phyloP scores from a whole-genome alignment of 1,140 invertebrate genomes.

The Drosophila sucinea region DNA sequence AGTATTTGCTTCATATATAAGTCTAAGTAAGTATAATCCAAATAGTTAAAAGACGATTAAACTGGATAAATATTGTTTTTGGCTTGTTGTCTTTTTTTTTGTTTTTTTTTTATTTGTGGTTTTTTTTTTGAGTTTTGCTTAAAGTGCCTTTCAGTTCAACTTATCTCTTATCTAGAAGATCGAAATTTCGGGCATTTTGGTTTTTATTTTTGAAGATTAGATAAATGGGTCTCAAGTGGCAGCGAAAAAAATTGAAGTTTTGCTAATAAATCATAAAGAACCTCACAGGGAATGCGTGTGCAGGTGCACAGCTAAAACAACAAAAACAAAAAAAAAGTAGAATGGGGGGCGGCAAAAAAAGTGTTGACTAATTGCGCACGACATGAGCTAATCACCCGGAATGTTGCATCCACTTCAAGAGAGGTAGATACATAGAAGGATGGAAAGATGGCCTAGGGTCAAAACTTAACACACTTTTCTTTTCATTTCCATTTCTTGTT shows the following conservation, averaged over 20 bases:
- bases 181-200: slow-evolving; percentile 6
- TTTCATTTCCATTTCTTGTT: slow-evolving; percentile 60
- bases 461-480: slow-evolving; percentile 78
- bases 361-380: slow-evolving; percentile 11
- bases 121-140: background rate
- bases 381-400: slow-evolving; percentile 50
- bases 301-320: slow-evolving; percentile 11
- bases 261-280: slow-evolving; percentile 18
- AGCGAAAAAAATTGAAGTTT: slow-evolving; percentile 17
- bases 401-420: slow-evolving; percentile 29
- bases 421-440: slow-evolving; percentile 12
- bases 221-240: slow-evolving; percentile 37
- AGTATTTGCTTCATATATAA: background rate
- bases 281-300: background rate
- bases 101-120: background rate
- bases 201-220: background rate
- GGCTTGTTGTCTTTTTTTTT: background rate
- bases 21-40: background rate
- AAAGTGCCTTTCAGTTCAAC: background rate
- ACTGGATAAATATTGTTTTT: slow-evolving; percentile 8
- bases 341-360: background rate
- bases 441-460: slow-evolving; percentile 48
- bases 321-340: background rate
- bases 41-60: slow-evolving; percentile 3
- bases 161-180: slow-evolving; percentile 12